Evolutionary conservation across 2,888 invertebrate genomes (phyloP), one percentile per base, ranked within the genome.

Genomic region (Drosophila nr. perissopoda): DNA sequence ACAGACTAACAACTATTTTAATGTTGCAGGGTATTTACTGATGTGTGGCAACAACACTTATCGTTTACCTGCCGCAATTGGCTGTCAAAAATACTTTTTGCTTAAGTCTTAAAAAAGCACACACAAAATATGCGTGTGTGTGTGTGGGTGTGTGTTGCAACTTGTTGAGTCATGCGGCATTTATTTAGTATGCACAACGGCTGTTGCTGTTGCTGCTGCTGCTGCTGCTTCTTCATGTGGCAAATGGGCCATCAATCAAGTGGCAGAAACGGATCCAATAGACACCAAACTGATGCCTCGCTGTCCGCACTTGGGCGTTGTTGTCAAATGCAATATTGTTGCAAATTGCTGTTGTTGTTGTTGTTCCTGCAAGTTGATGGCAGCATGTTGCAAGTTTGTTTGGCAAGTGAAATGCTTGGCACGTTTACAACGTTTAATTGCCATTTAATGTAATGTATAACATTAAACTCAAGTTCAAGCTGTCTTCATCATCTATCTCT

Each of bases 131-230:
- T 63, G 63, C 13, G 59, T 60, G 45, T 42, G 42, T 42, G 40
- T 36, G 54, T n/a, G 45, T 61, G 56, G 66, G 63, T 67, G 66
- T 54, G 67, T 76, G 73, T 75, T 83, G 85, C 88, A 87, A 85
- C 90, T 89, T 87, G 90, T 85, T 85, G 85, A 85, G 88, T 89
- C 85, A 89, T 78, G 78, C 61, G 60, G 70, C 69, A 72, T 85
- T 85, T 69, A 48, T 13, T 69, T 85, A 87, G 78, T 72, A 89
- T 87, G 74, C 80, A 87, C 64, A 62, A 80, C 73, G 64, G 66
- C 57, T 63, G 61, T 27, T 45, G 36, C 27, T 18, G 38, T 36
- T 36, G 45, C 25, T 56, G 34, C 36, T 29, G 16, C 60, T 49
- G 31, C 57, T 34, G 21, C 36, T 54, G 27, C 58, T 13, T 21